Evolutionary conservation across 2,888 invertebrate species (phyloP).

Genomic region (Andrena minutula): DNA sequence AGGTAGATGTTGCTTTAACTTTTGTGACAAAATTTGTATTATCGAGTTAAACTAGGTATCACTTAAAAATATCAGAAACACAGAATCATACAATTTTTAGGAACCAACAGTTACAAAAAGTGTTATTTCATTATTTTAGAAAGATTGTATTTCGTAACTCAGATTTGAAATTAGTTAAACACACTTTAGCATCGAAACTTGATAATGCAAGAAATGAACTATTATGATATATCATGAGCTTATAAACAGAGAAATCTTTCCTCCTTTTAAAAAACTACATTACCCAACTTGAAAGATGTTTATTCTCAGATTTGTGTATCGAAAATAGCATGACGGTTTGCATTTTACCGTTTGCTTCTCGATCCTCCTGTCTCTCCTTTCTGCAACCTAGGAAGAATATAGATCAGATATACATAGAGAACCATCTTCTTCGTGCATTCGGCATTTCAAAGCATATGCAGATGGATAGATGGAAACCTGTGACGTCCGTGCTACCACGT

Average conservation of each 20-base stretch:
- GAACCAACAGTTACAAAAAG: too few species aligned
- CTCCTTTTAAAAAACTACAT: neutral
- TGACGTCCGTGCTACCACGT: conserved; percentile 77
- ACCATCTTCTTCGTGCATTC: conserved; percentile 63
- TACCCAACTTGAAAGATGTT: neutral
- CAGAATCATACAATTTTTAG: too few species aligned
- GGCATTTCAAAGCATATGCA: conserved; percentile 79
- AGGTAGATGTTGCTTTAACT: too few species aligned
- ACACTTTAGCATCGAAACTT: too few species aligned
- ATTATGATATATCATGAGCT: neutral
- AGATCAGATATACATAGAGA: conserved; percentile 65
- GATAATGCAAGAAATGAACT: too few species aligned
- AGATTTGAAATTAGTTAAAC: too few species aligned
- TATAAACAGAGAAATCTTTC: neutral
- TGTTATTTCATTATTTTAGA: too few species aligned
- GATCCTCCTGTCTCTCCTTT: conserved; percentile 57
- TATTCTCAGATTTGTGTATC: neutral
- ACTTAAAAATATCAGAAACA: too few species aligned
- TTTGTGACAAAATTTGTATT: too few species aligned
- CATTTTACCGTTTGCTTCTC: conserved; percentile 47
- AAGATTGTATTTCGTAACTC: too few species aligned
- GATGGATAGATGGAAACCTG: conserved; percentile 83
- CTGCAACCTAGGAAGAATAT: conserved; percentile 55
- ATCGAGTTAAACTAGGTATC: too few species aligned
- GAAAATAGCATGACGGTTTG: conserved; percentile 5